Percentiles rank a stretch among this genome's conserved stretches.
Conservation (phyloP, 2,797 vertebrate genomes). For the Rhyacichthys aspro region DNA sequence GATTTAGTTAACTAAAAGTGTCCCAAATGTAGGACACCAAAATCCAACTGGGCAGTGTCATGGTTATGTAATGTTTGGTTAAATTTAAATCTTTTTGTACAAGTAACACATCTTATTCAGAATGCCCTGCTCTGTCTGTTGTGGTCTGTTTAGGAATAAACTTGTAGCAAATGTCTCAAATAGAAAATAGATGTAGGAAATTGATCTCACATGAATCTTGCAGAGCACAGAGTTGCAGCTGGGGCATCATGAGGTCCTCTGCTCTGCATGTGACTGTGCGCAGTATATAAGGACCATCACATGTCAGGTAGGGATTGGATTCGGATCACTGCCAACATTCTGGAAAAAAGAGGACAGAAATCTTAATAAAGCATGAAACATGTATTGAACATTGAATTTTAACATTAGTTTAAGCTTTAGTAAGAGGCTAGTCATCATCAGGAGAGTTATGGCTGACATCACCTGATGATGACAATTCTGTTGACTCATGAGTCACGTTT, state of each 20-base stretch:
- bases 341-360: neutral
- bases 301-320: constrained; percentile 16
- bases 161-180: constrained; percentile 13
- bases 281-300: constrained; percentile 30
- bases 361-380: neutral
- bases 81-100: too few species aligned
- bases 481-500: neutral
- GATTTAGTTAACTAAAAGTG: too few species aligned
- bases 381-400: too few species aligned
- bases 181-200: constrained; percentile 37
- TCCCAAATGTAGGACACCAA: too few species aligned
- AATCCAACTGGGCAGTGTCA: too few species aligned
- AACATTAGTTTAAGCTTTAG: too few species aligned
- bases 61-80: too few species aligned
- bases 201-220: constrained; percentile 52
- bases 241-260: constrained; percentile 38
- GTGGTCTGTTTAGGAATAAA: neutral
- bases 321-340: neutral
- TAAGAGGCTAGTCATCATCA: too few species aligned
- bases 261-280: constrained; percentile 49
- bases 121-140: neutral
- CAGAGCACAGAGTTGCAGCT: neutral
- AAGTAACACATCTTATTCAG: too few species aligned
- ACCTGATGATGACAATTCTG: neutral
- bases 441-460: too few species aligned